Conservation (phyloP, 1,140 invertebrate species). For the Contarinia nasturtii region DNA sequence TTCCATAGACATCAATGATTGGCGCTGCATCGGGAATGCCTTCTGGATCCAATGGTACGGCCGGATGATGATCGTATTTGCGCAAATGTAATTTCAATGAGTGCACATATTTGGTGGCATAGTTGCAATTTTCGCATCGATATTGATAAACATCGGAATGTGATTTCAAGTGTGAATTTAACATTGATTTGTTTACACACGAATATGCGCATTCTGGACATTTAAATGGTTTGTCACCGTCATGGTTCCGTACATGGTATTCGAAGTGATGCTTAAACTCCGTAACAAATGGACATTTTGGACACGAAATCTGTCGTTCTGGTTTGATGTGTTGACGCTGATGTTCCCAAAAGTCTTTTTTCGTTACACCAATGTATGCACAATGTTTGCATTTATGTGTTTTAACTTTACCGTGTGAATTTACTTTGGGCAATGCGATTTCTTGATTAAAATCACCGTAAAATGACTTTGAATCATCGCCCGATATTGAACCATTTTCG, state of each 20-base stretch:
- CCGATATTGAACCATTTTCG: slow-evolving; percentile 3
- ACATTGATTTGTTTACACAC: slow-evolving; percentile 98
- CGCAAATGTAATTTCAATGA: slow-evolving; percentile 87
- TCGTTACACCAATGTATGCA: slow-evolving; percentile 61
- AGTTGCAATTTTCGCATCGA: slow-evolving; percentile 84
- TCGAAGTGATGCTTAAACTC: slow-evolving; percentile 98
- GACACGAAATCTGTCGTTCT: slow-evolving; percentile 81
- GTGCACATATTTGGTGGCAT: slow-evolving; percentile 97
- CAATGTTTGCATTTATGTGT: slow-evolving; percentile 88
- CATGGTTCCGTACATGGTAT: slow-evolving; percentile 91
- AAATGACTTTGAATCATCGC: not conserved
- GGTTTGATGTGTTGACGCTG: slow-evolving; percentile 75
- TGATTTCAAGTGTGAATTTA: slow-evolving; percentile 96
- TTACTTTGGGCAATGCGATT: slow-evolving; percentile 42
- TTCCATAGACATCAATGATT: slow-evolving; percentile 81
- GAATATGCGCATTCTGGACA: slow-evolving; percentile 80
- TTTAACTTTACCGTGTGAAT: slow-evolving; percentile 69
- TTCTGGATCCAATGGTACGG: slow-evolving; percentile 69
- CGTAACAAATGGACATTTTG: slow-evolving; percentile 89
- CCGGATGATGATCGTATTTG: slow-evolving; percentile 77
- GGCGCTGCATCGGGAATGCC: slow-evolving; percentile 69
- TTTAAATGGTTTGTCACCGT: slow-evolving; percentile 90
- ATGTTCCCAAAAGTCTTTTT: slow-evolving; percentile 88
- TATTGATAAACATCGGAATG: slow-evolving; percentile 96
- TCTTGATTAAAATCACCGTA: not conserved